Evolutionary conservation across 2,113 vertebrate genomes (phyloP).

Genomic region (Amphiprion percula): DNA sequence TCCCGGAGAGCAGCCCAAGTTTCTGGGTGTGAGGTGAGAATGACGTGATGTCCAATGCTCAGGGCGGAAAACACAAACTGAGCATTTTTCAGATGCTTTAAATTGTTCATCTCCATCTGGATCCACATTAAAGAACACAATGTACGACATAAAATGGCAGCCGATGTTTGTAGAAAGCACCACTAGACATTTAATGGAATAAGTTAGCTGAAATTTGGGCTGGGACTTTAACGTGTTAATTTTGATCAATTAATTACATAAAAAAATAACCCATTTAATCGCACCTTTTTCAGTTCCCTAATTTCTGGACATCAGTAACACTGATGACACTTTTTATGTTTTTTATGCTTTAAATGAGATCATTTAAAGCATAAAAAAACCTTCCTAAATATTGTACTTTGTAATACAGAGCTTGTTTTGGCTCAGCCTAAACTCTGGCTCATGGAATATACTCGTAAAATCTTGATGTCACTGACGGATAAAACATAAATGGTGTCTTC

Average conservation of each 20-base stretch:
- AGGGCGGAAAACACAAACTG: neutral
- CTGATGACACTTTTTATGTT: no score
- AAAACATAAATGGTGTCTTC: conserved; percentile 26
- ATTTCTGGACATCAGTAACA: no score
- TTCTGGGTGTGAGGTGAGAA: conserved; percentile 94
- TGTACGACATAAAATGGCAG: no score
- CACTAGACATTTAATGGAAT: no score
- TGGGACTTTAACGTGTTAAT: no score
- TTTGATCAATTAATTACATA: no score
- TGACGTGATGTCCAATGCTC: no score
- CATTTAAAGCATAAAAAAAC: conserved; percentile 15
- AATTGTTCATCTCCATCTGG: neutral
- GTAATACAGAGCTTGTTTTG: conserved; percentile 43
- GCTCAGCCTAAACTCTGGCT: conserved; percentile 44
- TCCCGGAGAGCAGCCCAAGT: conserved; percentile 97
- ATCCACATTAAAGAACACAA: neutral
- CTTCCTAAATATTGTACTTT: conserved; percentile 32
- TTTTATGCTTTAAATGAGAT: neutral
- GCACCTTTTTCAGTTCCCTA: no score
- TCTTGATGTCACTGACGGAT: conserved; percentile 22
- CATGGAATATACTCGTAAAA: conserved; percentile 56
- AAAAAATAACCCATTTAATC: no score
- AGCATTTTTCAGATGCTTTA: no score
- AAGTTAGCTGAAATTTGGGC: no score
- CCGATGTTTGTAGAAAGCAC: no score